These are phyloP conservation scores for Drosophila obscura DNA, from an alignment of 1,140 invertebrate species.

Conservation along the genomic window DNA sequence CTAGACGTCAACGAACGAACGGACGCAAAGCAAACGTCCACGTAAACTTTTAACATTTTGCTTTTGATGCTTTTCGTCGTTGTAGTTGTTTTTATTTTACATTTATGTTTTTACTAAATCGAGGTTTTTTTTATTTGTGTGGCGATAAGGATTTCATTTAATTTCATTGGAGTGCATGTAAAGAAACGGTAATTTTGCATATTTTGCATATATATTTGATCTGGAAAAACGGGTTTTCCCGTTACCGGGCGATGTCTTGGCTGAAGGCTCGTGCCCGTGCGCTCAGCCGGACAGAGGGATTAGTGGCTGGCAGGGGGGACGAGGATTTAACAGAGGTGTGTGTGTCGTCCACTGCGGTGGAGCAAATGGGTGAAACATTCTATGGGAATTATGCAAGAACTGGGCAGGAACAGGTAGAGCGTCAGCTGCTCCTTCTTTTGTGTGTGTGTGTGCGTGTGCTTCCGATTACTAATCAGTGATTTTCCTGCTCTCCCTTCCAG, in stretches of 20 bases:
- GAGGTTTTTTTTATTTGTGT: conserved; percentile 6
- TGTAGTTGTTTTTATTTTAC: conserved; percentile 11
- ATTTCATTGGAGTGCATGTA: too few relatives aligned
- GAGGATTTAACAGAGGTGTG: background rate
- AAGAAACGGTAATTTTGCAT: conserved; percentile 11
- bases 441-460: background rate
- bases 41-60: conserved; percentile 76
- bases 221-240: too few relatives aligned
- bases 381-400: conserved; percentile 15
- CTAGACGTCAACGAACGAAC: background rate
- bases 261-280: conserved; percentile 12
- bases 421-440: background rate
- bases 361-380: conserved; percentile 3
- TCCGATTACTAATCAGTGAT: background rate
- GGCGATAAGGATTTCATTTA: too few relatives aligned
- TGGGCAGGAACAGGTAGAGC: conserved; percentile 16
- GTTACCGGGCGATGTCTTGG: conserved; percentile 12
- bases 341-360: background rate
- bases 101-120: background rate
- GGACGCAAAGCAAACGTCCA: conserved; percentile 65
- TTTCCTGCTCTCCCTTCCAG: conserved; percentile 14
- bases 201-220: too few relatives aligned
- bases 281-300: background rate
- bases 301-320: background rate
- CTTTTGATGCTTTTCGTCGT: conserved; percentile 37